Conservation (phyloP, 2,797 vertebrate genomes). For the Smutsia gigantea region DNA sequence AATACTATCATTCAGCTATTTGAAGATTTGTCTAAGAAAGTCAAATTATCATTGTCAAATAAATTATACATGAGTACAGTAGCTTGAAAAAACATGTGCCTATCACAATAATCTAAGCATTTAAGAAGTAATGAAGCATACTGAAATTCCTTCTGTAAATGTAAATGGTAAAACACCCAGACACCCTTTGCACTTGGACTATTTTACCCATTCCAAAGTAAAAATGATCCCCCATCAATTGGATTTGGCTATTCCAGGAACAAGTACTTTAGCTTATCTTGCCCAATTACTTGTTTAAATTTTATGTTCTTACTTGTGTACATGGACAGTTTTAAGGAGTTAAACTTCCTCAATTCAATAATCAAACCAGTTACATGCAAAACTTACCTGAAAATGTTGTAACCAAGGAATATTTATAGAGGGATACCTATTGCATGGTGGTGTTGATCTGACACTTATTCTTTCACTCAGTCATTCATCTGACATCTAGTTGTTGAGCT, state of each 20-base stretch:
- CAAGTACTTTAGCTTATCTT: not conserved
- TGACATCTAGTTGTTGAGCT: not conserved
- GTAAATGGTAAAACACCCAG: not conserved
- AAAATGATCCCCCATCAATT: not conserved
- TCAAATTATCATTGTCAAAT: constrained; percentile 30
- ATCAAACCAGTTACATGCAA: not conserved
- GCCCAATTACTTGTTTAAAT: not conserved
- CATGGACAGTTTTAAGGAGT: not conserved
- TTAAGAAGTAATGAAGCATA: not conserved
- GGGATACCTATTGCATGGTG: not conserved
- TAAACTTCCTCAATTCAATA: not conserved
- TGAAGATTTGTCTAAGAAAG: not conserved
- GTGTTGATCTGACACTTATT: not conserved
- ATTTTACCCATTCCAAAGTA: not conserved
- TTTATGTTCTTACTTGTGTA: not conserved
- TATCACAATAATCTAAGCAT: not conserved
- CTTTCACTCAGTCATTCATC: not conserved
- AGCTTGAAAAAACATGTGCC: not conserved
- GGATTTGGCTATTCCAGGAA: not conserved
- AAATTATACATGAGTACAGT: not conserved
- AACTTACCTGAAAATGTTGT: not conserved
- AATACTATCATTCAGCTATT: not conserved
- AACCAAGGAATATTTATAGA: not conserved
- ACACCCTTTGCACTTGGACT: not conserved
- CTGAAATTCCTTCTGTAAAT: not conserved